These are phyloP conservation scores for Chrysopa pallens DNA, from an alignment of 1,140 invertebrate species.

Conservation along the genomic window DNA sequence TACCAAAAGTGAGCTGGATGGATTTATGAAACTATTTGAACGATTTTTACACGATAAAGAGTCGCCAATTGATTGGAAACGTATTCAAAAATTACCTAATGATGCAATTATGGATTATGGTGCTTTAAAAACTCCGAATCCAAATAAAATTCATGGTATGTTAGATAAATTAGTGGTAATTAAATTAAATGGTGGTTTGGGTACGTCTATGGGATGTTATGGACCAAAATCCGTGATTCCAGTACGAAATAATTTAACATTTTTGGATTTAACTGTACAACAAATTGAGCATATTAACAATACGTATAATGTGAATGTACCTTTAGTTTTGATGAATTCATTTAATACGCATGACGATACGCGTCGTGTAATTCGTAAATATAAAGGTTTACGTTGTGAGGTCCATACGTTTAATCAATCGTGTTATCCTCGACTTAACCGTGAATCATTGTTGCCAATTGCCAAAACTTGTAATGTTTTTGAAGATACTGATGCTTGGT, in stretches of 20 bases:
- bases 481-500: constrained; percentile 84
- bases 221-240: constrained; percentile 97
- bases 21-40: constrained; percentile 70
- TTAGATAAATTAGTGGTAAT: constrained; percentile 89
- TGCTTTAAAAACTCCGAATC: constrained; percentile 46
- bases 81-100: constrained; percentile 74
- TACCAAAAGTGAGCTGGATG: constrained; percentile 39
- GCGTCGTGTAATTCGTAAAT: constrained; percentile 86
- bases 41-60: constrained; percentile 72
- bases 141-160: constrained; percentile 54
- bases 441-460: constrained; percentile 89
- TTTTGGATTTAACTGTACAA: constrained; percentile 95
- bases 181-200: constrained; percentile 96
- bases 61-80: constrained; percentile 79
- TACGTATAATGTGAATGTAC: constrained; percentile 86
- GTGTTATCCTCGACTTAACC: constrained; percentile 85
- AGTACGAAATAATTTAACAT: constrained; percentile 93
- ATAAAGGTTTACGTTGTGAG: constrained; percentile 82
- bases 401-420: constrained; percentile 97
- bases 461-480: constrained; percentile 54
- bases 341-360: constrained; percentile 99
- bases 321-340: constrained; percentile 97
- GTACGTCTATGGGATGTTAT: constrained; percentile 97
- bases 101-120: constrained; percentile 66
- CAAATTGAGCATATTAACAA: constrained; percentile 98